Percentiles rank a stretch among this genome's conserved stretches.
Conservation (phyloP, 2,888 invertebrate genomes). For the Macrosoma leucophasiata region DNA sequence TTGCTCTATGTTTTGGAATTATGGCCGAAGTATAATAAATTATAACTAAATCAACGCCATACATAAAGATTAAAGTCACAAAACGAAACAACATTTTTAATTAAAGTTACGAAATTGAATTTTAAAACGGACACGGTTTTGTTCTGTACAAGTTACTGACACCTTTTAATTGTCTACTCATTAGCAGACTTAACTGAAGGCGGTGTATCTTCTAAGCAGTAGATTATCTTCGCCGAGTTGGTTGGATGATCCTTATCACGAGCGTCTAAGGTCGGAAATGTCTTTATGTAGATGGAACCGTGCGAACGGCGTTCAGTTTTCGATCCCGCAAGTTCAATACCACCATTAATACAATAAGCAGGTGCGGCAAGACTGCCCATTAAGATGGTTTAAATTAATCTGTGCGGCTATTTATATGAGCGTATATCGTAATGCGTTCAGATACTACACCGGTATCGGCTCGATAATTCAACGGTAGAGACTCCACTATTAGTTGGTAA, state of each 20-base stretch:
- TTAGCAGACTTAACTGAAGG: conserved; percentile 47
- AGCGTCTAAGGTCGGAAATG: conserved; percentile 30
- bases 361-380: conserved; percentile 8
- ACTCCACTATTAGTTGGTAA: conserved; percentile 17
- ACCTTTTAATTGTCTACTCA: conserved; percentile 56
- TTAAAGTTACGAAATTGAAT: too few species aligned
- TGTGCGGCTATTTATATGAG: conserved; percentile 6
- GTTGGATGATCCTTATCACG: conserved; percentile 14
- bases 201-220: conserved; percentile 31
- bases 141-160: too few species aligned
- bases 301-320: conserved; percentile 51
- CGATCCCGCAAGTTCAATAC: conserved; percentile 53
- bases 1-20: too few species aligned
- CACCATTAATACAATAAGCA: conserved; percentile 32
- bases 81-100: too few species aligned
- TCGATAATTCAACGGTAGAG: background rate
- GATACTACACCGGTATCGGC: background rate
- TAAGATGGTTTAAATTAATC: conserved; percentile 13
- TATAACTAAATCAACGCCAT: too few species aligned
- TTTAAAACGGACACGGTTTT: conserved; percentile 39
- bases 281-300: conserved; percentile 29
- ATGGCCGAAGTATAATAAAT: too few species aligned
- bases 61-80: too few species aligned
- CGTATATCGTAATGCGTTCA: background rate
- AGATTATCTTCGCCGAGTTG: conserved; percentile 10